Evolutionary conservation across 1,140 invertebrate genomes (phyloP), one percentile per base, ranked within the genome.

Genomic region (Dryas iulia): DNA sequence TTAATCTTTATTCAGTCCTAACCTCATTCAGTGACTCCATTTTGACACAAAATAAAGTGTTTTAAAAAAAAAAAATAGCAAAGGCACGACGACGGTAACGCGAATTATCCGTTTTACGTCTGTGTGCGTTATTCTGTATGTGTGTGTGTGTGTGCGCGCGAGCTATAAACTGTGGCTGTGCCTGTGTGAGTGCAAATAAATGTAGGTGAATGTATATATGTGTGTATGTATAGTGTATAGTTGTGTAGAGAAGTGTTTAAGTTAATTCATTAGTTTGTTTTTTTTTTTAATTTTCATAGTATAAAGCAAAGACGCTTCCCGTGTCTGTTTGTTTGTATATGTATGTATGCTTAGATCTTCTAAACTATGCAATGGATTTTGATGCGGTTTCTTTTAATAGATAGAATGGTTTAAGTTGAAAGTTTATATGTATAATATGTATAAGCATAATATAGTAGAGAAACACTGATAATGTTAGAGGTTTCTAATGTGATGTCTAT

Each of bases 111-210:
- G 79, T 73, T 47, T 67, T 71, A 23, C 18, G 64, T 60, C 18
- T 79, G 74, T 79, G 79, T 81, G 81, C 58, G 77, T 71, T 68
- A n/a, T n/a, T n/a, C n/a, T n/a, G n/a, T n/a, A n/a, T n/a, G 54
- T 61, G 66, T 66, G 65, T 76, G 54, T 61, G 61, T 69, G 54
- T 75, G 75, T 80, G 82, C 73, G 74, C 39, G 80, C 59, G 75
- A 58, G 83, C 78, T 68, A 82, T 87, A 83, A 85, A 86, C 39
- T 47, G 14, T 47, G 39, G 77, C 64, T 71, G 78, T 33, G 71
- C 14, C 70, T 79, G 87, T 89, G 87, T 90, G 86, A 25, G 86
- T 84, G 79, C 73, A 87, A 90, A 87, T 88, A 90, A 89, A 90
- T 89, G 86, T 90, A 90, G 87, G 87, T 88, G 87, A 90, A 82